Evolutionary conservation across 2,888 invertebrate genomes (phyloP), one percentile per base, ranked within the genome.

Genomic region (Amblyteles armatorius): DNA sequence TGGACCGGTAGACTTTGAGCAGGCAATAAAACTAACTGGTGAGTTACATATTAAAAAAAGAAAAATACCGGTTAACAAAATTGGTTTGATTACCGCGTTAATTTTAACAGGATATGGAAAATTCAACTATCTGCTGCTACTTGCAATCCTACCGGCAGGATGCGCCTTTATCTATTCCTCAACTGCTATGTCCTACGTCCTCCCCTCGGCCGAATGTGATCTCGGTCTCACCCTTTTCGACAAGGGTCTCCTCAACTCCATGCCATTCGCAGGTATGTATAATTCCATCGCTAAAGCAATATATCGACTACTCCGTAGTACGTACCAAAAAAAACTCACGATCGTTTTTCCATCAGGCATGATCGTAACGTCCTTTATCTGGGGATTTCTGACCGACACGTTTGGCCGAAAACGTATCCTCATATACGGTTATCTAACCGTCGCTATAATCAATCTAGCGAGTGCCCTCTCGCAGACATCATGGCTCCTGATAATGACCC

Each of bases 141-240:
- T 94, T 84, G 95, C 95, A 0, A 94, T 95, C 86, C 93, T 95
- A 88, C 94, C 95, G 88, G 94, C 94, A 36, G 94, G 95, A 86
- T 93, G 94, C 29, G 95, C 95, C 7, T 95, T 95, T 93, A 95
- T 95, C 11, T 94, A 95, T 85, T 95, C 95, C 55, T 95, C 95
- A 68, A 95, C 95, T 79, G 94, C 95, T 0, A 94, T 95, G 89
- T 95, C 95, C 52, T 95, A 95, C 90, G 94, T 95, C 29, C 94
- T 95, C 60, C 95, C 95, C 0, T 95, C 95, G 1, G 95, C 95
- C 22, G 94, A 94, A 57, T 95, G 95, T 88, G 95, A 95, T 89
- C 94, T 95, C 44, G 90, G 92, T 7, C 92, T 95, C 87, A 93
- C 92, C 7, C 93, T 95, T 86, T 92, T 94, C 3, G 94, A 95